Base-by-base conservation (phyloP, 2,113 vertebrate species). In the Antennarius striatus region DNA sequence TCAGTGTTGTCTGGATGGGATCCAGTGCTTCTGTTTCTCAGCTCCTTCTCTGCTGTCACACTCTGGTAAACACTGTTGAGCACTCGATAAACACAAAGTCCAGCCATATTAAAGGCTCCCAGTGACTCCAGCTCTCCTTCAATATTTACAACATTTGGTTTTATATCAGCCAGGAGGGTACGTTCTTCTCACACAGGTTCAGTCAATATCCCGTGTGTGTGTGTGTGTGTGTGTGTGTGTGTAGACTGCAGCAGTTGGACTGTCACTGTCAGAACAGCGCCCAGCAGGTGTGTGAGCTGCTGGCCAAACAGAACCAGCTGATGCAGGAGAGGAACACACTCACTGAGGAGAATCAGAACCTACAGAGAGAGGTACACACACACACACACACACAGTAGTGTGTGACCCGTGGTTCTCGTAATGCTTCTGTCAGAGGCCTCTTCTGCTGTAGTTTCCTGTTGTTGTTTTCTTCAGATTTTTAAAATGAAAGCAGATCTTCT, bases 231-330 rank as follows among this genome's bases (percentile, higher is more conserved):
- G 49, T 66, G 57, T 65, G 73, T 74, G 58, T 81, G 70, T 82
- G 48, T 90, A 99, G 97, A 90, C 92, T 99, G 80, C 89, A 91
- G 83, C 95, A 98, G 91, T 93, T 98, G 90, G 96, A 97, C 82
- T 91, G 91, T 86, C 94, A 96, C 81, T 92, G 96, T 90, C 95
- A 98, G 92, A 86, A 86, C 86, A 94, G 95, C 28, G 95, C 95
- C 66, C 95, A 93, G 92, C 96, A 98, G 88, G 92, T 98, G 86
- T 92, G 94, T 79, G 94, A 95, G 88, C 79, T 99, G 68, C 95
- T 99, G 83, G 90, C 82, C 91, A 94, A 91, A 89, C 96, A 98
- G 92, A 96, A 92, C 83, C 91, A 94, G 87, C 94, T 96, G 68
- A 92, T 95, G 80, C 90, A 92, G 85, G 94, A 98, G 89, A 92